These are phyloP conservation scores for Cheilosia vernalis DNA, from an alignment of 2,888 invertebrate genomes.

Conservation along the genomic window DNA sequence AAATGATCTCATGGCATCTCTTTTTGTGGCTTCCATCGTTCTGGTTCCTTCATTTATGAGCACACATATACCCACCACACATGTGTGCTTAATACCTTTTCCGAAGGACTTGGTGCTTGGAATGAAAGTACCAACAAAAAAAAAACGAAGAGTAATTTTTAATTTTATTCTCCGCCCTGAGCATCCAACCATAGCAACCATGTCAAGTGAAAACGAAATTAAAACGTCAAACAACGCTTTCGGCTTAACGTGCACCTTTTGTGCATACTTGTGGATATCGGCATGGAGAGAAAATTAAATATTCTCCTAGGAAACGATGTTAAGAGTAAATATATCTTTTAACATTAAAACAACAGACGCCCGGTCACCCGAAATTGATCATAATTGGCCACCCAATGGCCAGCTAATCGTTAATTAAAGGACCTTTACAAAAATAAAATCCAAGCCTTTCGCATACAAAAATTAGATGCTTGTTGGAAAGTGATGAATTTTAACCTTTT, in stretches of 20 bases:
- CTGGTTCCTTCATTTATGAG: neutral
- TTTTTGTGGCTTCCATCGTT: slow-evolving; percentile 35
- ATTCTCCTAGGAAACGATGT: slow-evolving; percentile 2
- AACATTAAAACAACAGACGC: slow-evolving; percentile 10
- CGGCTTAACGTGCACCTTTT: slow-evolving; percentile 40
- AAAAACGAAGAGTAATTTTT: neutral
- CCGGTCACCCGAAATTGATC: slow-evolving; percentile 46
- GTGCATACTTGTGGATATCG: neutral
- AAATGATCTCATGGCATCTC: slow-evolving; percentile 30
- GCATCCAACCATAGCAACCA: slow-evolving; percentile 30
- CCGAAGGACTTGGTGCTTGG: slow-evolving; percentile 30
- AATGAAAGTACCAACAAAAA: slow-evolving; percentile 24
- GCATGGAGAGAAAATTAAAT: slow-evolving; percentile 7
- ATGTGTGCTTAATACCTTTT: slow-evolving; percentile 41
- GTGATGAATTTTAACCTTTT: no score
- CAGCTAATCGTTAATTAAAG: slow-evolving; percentile 38
- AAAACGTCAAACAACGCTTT: slow-evolving; percentile 37
- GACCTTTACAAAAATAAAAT: slow-evolving; percentile 9
- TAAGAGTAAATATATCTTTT: slow-evolving; percentile 42
- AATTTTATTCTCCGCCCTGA: slow-evolving; percentile 15
- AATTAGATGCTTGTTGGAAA: neutral
- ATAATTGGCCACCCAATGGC: slow-evolving; percentile 51
- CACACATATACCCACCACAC: neutral
- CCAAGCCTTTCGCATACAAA: neutral
- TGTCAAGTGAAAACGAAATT: slow-evolving; percentile 55